phyloP scores from a whole-genome alignment of 2,797 vertebrate genomes.

The Taeniopygia guttata region DNA sequence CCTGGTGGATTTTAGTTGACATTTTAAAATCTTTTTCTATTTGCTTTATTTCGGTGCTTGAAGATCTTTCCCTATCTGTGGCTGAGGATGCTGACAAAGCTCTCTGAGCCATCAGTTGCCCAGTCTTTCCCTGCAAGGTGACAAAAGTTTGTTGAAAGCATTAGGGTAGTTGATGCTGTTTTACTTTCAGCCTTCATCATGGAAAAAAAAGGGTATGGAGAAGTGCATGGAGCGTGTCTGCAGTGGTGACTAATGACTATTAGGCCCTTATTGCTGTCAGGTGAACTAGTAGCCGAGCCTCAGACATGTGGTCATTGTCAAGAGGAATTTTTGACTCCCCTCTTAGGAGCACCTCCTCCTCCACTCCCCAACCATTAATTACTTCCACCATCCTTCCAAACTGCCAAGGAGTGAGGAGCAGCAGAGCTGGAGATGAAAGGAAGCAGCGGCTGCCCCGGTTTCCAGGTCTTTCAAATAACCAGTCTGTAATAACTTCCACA shows the following conservation, averaged over 20 bases:
- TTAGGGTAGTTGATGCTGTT: background rate
- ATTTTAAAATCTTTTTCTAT: background rate
- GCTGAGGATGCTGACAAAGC: background rate
- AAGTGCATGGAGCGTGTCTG: conserved; percentile 19
- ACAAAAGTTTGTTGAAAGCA: conserved; percentile 6
- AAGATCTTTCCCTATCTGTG: background rate
- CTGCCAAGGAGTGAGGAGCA: conserved; percentile 73
- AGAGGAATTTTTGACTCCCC: conserved; percentile 78
- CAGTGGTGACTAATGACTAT: conserved; percentile 45
- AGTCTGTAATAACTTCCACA: conserved; percentile 74
- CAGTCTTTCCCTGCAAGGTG: background rate
- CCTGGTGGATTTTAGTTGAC: background rate
- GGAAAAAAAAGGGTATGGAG: background rate
- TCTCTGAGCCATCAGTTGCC: background rate
- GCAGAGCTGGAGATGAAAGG: conserved; percentile 68
- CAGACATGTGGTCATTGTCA: conserved; percentile 78
- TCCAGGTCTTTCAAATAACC: conserved; percentile 73
- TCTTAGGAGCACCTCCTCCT: conserved; percentile 60
- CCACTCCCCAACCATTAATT: conserved; percentile 72
- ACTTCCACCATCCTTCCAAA: conserved; percentile 72
- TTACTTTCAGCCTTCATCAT: conserved; percentile 8
- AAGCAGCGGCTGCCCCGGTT: conserved; percentile 59
- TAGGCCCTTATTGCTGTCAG: conserved; percentile 59
- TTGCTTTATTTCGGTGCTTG: background rate
- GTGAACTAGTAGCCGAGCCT: conserved; percentile 58